Base-by-base conservation (phyloP, 2,113 vertebrate genomes). In the Brachyhypopomus occidentalis region DNA sequence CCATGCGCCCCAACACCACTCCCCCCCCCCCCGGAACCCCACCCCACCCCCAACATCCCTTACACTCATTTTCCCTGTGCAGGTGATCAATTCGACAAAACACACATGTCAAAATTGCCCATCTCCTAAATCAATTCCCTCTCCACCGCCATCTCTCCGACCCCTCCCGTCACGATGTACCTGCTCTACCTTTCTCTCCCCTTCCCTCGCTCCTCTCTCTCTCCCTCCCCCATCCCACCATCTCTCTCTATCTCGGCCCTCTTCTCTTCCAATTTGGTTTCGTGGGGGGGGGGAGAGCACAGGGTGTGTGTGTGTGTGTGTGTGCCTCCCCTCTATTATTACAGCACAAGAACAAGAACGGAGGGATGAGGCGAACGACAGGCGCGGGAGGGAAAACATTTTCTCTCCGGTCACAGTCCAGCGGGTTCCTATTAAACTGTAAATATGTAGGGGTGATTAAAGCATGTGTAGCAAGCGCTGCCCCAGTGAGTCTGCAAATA, bases 361-460 rank as follows among this genome's bases (percentile, higher is more conserved):
- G 64, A 19, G 23, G 74, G 20, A 74, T 5, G 20, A 58, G 22
- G 19, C 12, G 38, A 64, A 48, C 17, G 62, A 72, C 56, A 52
- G 75, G 45, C 45, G 12, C 20, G 59, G 74, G 38, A 64, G n/a
- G 78, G 70, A 81, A 63, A 79, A 78, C 4, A 77, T 85, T 89
- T 79, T 83, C 69, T 59, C 75, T 66, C 38, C 77, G 69, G 85
- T 83, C 75, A 83, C 86, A 82, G 62, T 85, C 87, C 75, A 81
- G 72, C 66, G 78, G 67, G 72, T 92, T 91, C 74, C 78, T 86
- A 78, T 92, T 89, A 87, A 90, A 89, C 77, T 89, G 86, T 78
- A 79, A 87, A 87, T 86, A 83, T 87, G 74, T 89, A 86, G 90
- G 79, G 88, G 81, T 87, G 90, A 86, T 89, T 92, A 89, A 59